These are phyloP conservation scores for Parus major DNA, from an alignment of 2,113 vertebrate species.

Conservation along the genomic window DNA sequence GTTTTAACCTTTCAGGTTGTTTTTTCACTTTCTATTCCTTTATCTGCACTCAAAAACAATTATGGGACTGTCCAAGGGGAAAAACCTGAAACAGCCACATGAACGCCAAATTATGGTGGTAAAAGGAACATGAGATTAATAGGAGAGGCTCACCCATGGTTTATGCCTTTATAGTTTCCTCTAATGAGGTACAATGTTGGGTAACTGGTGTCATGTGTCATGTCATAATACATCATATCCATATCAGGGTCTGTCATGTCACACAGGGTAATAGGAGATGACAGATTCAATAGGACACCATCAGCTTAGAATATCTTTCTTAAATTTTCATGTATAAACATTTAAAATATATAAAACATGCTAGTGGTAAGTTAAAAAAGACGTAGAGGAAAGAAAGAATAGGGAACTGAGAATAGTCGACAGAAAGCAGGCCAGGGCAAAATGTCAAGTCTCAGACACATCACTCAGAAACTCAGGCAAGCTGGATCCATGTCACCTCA, in stretches of 20 bases:
- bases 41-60: background rate
- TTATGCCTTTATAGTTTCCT: constrained; percentile 21
- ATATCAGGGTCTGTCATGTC: constrained; percentile 45
- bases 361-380: background rate
- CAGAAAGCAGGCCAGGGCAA: background rate
- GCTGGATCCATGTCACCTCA: background rate
- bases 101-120: constrained; percentile 3
- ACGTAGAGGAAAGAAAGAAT: background rate
- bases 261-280: constrained; percentile 50
- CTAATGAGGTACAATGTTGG: constrained; percentile 63
- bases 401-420: background rate
- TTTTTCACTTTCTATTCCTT: constrained; percentile 1
- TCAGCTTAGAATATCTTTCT: background rate
- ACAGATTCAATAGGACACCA: constrained; percentile 47
- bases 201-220: constrained; percentile 68
- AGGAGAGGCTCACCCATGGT: background rate
- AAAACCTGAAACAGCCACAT: background rate
- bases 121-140: constrained; percentile 45
- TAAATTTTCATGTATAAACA: background rate
- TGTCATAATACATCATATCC: constrained; percentile 55
- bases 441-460: background rate
- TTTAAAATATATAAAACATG: background rate
- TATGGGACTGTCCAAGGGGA: background rate
- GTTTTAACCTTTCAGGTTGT: background rate
- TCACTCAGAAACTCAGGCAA: background rate